These are phyloP conservation scores for Notechis scutatus DNA, from an alignment of 2,113 vertebrate genomes.

Conservation along the genomic window DNA sequence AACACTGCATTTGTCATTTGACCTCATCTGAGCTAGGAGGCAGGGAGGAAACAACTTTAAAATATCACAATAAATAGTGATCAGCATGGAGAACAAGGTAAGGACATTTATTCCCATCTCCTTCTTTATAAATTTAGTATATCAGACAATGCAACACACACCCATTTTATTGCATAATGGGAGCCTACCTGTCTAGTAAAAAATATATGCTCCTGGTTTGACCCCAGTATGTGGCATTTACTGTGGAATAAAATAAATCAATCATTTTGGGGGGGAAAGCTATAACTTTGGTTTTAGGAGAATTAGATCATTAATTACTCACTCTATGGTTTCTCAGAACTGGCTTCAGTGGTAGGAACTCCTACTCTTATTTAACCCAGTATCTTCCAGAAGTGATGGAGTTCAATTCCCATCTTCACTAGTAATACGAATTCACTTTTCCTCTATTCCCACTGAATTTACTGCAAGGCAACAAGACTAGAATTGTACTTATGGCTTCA, in stretches of 20 bases:
- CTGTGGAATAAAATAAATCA: too few species aligned
- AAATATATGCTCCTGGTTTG: background rate
- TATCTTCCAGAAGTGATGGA: background rate
- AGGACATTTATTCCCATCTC: background rate
- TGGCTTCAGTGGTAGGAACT: background rate
- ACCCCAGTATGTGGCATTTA: background rate
- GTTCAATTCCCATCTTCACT: background rate
- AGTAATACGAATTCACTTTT: background rate
- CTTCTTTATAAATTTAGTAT: background rate
- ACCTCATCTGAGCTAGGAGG: background rate
- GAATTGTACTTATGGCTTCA: background rate
- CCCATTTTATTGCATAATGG: background rate
- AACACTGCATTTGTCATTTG: background rate
- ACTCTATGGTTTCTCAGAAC: background rate
- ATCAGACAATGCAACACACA: background rate
- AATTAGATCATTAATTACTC: background rate
- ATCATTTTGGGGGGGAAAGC: background rate
- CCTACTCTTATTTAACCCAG: background rate
- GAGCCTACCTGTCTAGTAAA: background rate
- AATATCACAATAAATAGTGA: background rate
- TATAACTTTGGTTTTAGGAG: background rate
- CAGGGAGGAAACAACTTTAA: background rate
- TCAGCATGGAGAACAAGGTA: background rate
- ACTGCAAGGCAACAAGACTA: background rate
- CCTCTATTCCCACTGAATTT: background rate